Percentiles rank a stretch among this genome's conserved stretches.
Evolutionary conservation across 2,113 vertebrate species (phyloP).

Genomic region (Aldabrachelys gigantea): DNA sequence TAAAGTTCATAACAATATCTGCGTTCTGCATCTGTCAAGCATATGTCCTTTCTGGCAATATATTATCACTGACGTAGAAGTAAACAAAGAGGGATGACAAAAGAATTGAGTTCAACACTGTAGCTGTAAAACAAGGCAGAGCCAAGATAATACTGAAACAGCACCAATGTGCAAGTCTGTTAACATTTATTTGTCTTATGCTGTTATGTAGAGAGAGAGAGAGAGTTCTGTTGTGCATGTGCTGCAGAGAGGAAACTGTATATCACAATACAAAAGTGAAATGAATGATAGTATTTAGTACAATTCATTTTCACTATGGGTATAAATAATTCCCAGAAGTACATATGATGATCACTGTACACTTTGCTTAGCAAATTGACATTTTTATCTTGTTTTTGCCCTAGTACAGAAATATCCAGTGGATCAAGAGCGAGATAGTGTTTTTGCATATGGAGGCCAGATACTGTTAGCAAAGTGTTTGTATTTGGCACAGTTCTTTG

Average conservation of each 20-base stretch:
- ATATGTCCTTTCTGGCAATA: conserved; percentile 68
- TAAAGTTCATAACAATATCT: conserved; percentile 52
- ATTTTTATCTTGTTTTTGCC: neutral
- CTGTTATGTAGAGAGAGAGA: neutral
- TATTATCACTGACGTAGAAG: conserved; percentile 39
- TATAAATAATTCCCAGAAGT: neutral
- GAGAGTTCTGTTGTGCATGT: neutral
- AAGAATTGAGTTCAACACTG: conserved; percentile 43
- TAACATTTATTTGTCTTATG: conserved; percentile 10
- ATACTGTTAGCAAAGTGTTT: neutral
- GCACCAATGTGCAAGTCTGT: neutral
- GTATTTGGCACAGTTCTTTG: neutral
- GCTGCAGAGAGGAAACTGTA: neutral
- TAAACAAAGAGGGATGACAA: conserved; percentile 58
- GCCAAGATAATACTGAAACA: conserved; percentile 51
- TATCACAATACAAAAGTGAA: neutral
- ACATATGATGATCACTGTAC: neutral
- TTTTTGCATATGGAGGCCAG: conserved; percentile 2
- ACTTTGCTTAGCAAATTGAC: neutral
- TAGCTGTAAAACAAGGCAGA: neutral
- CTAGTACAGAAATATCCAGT: neutral
- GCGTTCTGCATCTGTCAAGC: conserved; percentile 58
- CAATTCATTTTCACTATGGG: neutral
- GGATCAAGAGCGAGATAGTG: neutral
- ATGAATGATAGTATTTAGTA: neutral